Base-by-base conservation (phyloP, 2,888 invertebrate genomes). In the Dolichopus griseipennis region DNA sequence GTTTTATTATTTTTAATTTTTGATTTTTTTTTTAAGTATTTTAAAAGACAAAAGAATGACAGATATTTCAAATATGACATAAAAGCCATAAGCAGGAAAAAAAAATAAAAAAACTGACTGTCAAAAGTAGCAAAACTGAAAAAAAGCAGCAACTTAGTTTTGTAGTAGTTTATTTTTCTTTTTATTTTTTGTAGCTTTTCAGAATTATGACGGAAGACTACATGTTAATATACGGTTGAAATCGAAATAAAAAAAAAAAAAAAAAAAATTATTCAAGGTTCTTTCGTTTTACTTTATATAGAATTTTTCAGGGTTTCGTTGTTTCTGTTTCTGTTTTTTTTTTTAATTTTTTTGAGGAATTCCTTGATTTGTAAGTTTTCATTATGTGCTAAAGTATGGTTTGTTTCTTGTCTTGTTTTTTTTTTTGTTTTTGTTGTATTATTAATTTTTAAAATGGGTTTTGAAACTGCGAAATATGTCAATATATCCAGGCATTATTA, bases 401-500 rank as follows among this genome's bases (percentile, higher is more conserved):
- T 52, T 52, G 18, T 52, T 52, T 52, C 15, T 52, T 52, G 52
- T 52, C 15, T 52, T 52, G 9, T 18, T 1, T 52, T 12, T 12
- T 52, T 52, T 43, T 43, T 15, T 43, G 15, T 7, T 34, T n/a
- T n/a, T n/a, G n/a, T n/a, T 27, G 27, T 27, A 27, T 27, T 41
- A 41, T 41, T 9, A 18, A 52, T 52, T 52, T 52, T 52, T 15
- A 18, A 41, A 18, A 52, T 52, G 52, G 18, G 52, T 52, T 52
- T 18, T 52, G n/a, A 52, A 52, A 52, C 52, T 52, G 52, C 52
- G 52, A 52, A 52, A 52, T 52, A 52, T 52, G 52, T 52, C 52
- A 52, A 52, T 52, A 52, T 52, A 15, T 52, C 9, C 52, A 52
- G 6, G 18, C 52, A 52, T 52, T 52, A 52, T 52, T 52, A 52